Percentiles rank a stretch among this genome's conserved stretches.
Conservation (phyloP, 2,797 vertebrate genomes). For the Jordanella pulchra region DNA sequence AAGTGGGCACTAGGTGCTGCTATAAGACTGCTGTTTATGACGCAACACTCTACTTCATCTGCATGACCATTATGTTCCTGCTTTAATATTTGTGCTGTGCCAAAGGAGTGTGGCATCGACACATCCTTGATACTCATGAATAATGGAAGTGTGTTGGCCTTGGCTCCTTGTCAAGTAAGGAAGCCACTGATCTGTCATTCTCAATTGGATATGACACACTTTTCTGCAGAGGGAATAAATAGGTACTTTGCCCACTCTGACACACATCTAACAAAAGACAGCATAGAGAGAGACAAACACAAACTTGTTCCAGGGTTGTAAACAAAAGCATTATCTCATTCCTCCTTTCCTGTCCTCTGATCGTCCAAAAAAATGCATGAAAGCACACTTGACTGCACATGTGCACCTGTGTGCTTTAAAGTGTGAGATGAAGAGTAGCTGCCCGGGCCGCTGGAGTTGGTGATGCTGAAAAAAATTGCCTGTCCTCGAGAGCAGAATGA, state of each 20-base stretch:
- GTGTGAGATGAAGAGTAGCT: slow-evolving; percentile 35
- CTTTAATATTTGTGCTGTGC: slow-evolving; percentile 43
- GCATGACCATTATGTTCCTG: slow-evolving; percentile 48
- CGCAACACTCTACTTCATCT: slow-evolving; percentile 28
- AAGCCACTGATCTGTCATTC: slow-evolving; percentile 67
- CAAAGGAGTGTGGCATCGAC: slow-evolving; percentile 38
- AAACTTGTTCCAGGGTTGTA: slow-evolving; percentile 46
- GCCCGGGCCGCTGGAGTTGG: slow-evolving; percentile 38
- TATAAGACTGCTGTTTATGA: slow-evolving; percentile 46
- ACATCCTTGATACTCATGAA: slow-evolving; percentile 62
- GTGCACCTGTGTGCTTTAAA: slow-evolving; percentile 21
- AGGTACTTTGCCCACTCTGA: slow-evolving; percentile 60
- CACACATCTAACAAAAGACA: slow-evolving; percentile 12
- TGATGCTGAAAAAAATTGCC: slow-evolving; percentile 34
- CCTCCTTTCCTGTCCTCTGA: slow-evolving; percentile 23
- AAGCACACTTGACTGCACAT: slow-evolving; percentile 1
- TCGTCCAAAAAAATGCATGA: slow-evolving; percentile 25
- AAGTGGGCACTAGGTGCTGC: slow-evolving; percentile 64
- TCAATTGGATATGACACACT: slow-evolving; percentile 66
- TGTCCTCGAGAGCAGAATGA: slow-evolving; percentile 38
- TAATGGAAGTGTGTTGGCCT: slow-evolving; percentile 63
- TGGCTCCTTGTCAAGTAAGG: slow-evolving; percentile 50
- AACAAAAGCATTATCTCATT: slow-evolving; percentile 49
- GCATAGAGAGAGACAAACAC: slow-evolving; percentile 28
- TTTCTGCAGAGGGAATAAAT: slow-evolving; percentile 60